Evolutionary conservation across 2,113 vertebrate species (phyloP).

Genomic region (Gobius niger): DNA sequence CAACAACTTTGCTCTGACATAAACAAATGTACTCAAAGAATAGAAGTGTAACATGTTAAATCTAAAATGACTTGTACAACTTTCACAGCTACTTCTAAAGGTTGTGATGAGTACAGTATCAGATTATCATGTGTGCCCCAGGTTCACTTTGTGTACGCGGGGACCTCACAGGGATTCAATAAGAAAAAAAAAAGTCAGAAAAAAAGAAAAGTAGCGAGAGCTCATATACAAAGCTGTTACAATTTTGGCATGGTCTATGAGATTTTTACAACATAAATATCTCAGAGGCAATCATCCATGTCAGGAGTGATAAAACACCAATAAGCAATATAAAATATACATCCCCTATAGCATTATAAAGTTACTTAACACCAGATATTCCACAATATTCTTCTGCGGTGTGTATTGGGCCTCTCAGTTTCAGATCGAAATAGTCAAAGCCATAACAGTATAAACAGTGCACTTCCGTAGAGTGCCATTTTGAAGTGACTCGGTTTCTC

Average conservation of each 20-base stretch:
- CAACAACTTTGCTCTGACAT: too few relatives aligned
- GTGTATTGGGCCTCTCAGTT: conserved; percentile 22
- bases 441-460: conserved; percentile 47
- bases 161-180: conserved; percentile 49
- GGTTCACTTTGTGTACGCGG: conserved; percentile 35
- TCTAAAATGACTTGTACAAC: too few relatives aligned
- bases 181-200: background rate
- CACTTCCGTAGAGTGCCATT: conserved; percentile 33
- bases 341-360: background rate
- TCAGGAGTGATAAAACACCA: background rate
- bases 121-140: too few relatives aligned
- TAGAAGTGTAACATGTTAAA: too few relatives aligned
- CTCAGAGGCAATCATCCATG: background rate
- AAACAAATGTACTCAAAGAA: too few relatives aligned
- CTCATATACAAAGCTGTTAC: conserved; percentile 21
- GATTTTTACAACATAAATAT: conserved; percentile 15
- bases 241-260: conserved; percentile 18
- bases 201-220: background rate
- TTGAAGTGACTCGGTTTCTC: conserved; percentile 62
- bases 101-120: too few relatives aligned
- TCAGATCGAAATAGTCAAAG: conserved; percentile 39
- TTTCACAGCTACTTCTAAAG: too few relatives aligned
- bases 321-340: background rate
- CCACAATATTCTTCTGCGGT: conserved; percentile 21
- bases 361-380: background rate